Evolutionary conservation across 2,888 invertebrate genomes (phyloP), one percentile per base, ranked within the genome.

Genomic region (Pseudoips prasinana): DNA sequence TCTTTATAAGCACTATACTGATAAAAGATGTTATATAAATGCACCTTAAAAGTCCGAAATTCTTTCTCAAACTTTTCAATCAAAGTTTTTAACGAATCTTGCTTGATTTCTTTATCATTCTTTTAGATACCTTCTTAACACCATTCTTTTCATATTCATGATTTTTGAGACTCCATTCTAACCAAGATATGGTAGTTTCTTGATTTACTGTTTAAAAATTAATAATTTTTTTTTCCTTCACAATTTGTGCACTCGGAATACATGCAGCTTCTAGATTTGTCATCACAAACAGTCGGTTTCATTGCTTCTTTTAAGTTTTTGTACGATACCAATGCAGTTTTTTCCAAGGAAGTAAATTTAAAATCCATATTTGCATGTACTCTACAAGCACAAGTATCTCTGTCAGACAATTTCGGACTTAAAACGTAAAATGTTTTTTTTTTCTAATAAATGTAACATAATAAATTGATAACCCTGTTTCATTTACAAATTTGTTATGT

Each of bases 121-220:
- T 20, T 14, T 32, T 32, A n/a, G 20, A 7, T 1, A 10, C 4
- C 11, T 32, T 32, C 20, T 5, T 32, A 14, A 7, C 14, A 14
- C 25, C 9, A 1, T 32, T 25, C n/a, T 32, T 25, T 32, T 32
- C 20, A 22, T 32, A 25, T 25, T 25, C 25, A 14, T 25, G 11
- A 5, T 3, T 22, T 32, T 32, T 25, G 9, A 32, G 11, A 7
- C 8, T 22, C 32, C 32, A 32, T 19, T 32, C 25, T 9, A 28
- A 18, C 33, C 27, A 33, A 27, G 22, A 17, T 4, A 33, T 14
- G 14, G 5, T 14, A 5, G 14, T 5, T 3, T 14, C 14, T 26
- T 17, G 17, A 17, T 18, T 33, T 22, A 27, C 26, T 10, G 1
- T n/a, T 22, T 5, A 22, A 5, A 22, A 8, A 5, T 22, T 3